Conservation (phyloP, 2,888 invertebrate genomes). For the Hybos culiciformis region DNA sequence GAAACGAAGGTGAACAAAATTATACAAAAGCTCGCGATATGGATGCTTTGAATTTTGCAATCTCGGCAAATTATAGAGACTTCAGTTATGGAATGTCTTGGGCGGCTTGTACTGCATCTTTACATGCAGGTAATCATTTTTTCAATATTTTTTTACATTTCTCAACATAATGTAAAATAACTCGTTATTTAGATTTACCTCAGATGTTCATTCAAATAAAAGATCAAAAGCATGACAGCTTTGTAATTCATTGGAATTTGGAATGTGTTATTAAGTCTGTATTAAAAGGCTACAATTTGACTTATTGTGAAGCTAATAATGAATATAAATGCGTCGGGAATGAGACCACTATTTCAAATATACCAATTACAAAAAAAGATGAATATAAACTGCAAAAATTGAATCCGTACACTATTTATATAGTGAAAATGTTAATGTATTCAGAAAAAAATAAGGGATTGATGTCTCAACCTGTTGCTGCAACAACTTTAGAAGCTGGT, state of each 20-base stretch:
- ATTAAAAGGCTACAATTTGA: constrained; percentile 59
- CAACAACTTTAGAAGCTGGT: constrained; percentile 58
- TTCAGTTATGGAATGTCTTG: constrained; percentile 74
- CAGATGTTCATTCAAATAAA: constrained; percentile 18
- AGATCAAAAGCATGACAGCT: constrained; percentile 33
- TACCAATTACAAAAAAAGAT: constrained; percentile 17
- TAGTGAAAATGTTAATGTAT: constrained; percentile 47
- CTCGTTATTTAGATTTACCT: constrained; percentile 25
- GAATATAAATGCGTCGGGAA: no score
- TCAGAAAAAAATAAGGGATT: constrained; percentile 41
- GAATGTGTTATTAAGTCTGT: constrained; percentile 62
- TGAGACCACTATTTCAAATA: no score
- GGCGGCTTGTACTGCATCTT: constrained; percentile 48
- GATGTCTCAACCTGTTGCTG: constrained; percentile 44
- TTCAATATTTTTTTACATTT: no score
- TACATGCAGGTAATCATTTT: constrained; percentile 13
- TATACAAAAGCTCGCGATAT: constrained; percentile 37
- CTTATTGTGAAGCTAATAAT: constrained; percentile 59
- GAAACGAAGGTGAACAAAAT: constrained; percentile 22
- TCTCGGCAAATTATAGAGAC: constrained; percentile 56
- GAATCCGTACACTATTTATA: constrained; percentile 57
- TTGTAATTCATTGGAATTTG: constrained; percentile 61
- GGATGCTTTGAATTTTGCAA: constrained; percentile 54
- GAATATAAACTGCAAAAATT: constrained; percentile 44
- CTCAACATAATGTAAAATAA: no score